Conservation (phyloP, 2,113 vertebrate genomes). For the Nerophis ophidion region DNA sequence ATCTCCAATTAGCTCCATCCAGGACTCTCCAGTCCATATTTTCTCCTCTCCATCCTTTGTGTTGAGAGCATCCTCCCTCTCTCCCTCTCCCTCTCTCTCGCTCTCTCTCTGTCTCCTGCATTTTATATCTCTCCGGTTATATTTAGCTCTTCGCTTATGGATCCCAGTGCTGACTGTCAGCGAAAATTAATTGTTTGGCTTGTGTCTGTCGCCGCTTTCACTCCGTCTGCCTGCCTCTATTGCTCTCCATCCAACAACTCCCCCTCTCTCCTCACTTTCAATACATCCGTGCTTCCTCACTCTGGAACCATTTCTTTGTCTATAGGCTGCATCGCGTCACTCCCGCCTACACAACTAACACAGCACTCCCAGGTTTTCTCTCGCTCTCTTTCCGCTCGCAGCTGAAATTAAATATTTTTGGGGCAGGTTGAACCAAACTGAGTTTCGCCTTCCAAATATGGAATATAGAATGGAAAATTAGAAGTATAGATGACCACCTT, state of each 20-base stretch:
- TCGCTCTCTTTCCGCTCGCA: slow-evolving; percentile 16
- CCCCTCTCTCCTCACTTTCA: slow-evolving; percentile 34
- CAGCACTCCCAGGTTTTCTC: slow-evolving; percentile 43
- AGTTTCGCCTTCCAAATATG: too few species aligned
- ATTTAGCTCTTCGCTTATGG: slow-evolving; percentile 66
- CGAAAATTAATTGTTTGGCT: slow-evolving; percentile 66
- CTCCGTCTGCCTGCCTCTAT: slow-evolving; percentile 47
- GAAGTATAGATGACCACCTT: too few species aligned
- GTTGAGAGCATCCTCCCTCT: slow-evolving; percentile 31
- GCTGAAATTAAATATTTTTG: slow-evolving; percentile 41
- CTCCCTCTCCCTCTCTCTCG: not conserved
- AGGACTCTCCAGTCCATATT: slow-evolving; percentile 27
- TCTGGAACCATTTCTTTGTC: slow-evolving; percentile 35
- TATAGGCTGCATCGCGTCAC: slow-evolving; percentile 52
- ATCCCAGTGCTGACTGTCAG: slow-evolving; percentile 68
- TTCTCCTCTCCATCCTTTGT: slow-evolving; percentile 32
- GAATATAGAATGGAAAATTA: too few species aligned
- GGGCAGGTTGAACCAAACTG: slow-evolving; percentile 23
- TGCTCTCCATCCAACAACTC: slow-evolving; percentile 45
- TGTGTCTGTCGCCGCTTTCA: slow-evolving; percentile 54
- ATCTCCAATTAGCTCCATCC: slow-evolving; percentile 49
- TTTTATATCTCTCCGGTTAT: slow-evolving; percentile 60
- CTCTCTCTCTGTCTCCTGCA: slow-evolving; percentile 9
- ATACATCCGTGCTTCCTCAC: not conserved
- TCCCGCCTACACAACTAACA: slow-evolving; percentile 62